phyloP scores from a whole-genome alignment of 2,797 vertebrate species.

The Gymnothorax reevesii region DNA sequence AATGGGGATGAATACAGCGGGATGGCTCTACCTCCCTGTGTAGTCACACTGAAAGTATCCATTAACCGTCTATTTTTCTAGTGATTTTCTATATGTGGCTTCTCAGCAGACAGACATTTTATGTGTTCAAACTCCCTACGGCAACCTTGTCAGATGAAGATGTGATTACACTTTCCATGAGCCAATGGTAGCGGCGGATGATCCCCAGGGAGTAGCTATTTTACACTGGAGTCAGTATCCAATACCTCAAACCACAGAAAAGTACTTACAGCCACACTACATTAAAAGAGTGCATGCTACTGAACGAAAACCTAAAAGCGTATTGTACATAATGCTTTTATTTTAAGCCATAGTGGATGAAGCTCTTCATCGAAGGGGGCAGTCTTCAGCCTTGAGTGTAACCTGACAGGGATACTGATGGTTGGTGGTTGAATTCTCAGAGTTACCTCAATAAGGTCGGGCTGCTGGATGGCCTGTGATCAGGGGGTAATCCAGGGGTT shows the following conservation, averaged over 20 bases:
- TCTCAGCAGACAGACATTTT: conserved; percentile 7
- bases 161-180: conserved; percentile 7
- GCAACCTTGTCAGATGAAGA: conserved; percentile 13
- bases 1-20: neutral
- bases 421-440: too few species aligned
- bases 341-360: neutral
- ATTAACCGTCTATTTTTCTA: neutral
- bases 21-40: neutral
- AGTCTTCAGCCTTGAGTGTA: too few species aligned
- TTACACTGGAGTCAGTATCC: neutral
- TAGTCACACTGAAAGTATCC: neutral
- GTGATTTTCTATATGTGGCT: conserved; percentile 14
- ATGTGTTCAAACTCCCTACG: conserved; percentile 17
- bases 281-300: neutral
- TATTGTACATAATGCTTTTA: neutral
- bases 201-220: neutral
- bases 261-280: neutral
- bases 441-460: too few species aligned
- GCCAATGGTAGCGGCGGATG: neutral
- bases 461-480: too few species aligned
- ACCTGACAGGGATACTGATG: too few species aligned
- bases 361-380: too few species aligned
- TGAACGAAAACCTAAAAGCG: neutral
- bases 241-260: neutral
- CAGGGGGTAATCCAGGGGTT: too few species aligned